Base-by-base conservation (phyloP, 2,113 vertebrate genomes). In the Cebidichthys violaceus region DNA sequence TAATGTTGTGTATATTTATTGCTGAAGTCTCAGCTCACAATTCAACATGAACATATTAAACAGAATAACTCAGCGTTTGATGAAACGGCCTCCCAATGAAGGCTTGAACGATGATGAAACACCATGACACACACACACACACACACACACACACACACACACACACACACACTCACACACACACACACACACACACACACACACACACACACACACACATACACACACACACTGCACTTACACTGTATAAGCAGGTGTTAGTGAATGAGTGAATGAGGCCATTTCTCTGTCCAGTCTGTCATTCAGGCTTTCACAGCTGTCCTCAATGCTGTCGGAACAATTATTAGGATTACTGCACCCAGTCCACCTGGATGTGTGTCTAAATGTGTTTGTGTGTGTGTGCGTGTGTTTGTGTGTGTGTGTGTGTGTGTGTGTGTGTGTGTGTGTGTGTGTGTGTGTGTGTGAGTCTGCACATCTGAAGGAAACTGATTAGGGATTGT, bases 191-290 rank as follows among this genome's bases (percentile, higher is more conserved):
- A 62, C 10, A 27, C 67, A 75, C 5, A 10, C 20, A 61, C 47
- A 71, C 57, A 76, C 54, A 75, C 60, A 65, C 50, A 43, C 27
- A 74, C 35, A 73, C 7, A 24, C 67, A 75, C 4, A 6, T 14
- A 0, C 24, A 62, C 15, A 74, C 41, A 55, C 11, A 43, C 35
- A 65, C 22, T 18, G 20, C 66, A 31, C 43, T 60, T 1, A 29
- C 14, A 67, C 20, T 18, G 10, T 31, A 50, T 39, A 60, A 80
- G 54, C 81, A 87, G 79, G 67, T 79, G 83, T 50, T 76, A 22
- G 52, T 79, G 81, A 87, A 78, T 86, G 88, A 90, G 74, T 83
- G 84, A 91, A 90, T 88, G 88, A 86, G 88, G 85, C 57, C 86
- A 70, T 68, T 82, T 84, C 73, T 86, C 69, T 77, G 75, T 73